Evolutionary conservation across 92 coral and sea anemone genomes (phyloP).

Genomic region (Parazoanthus darwini): DNA sequence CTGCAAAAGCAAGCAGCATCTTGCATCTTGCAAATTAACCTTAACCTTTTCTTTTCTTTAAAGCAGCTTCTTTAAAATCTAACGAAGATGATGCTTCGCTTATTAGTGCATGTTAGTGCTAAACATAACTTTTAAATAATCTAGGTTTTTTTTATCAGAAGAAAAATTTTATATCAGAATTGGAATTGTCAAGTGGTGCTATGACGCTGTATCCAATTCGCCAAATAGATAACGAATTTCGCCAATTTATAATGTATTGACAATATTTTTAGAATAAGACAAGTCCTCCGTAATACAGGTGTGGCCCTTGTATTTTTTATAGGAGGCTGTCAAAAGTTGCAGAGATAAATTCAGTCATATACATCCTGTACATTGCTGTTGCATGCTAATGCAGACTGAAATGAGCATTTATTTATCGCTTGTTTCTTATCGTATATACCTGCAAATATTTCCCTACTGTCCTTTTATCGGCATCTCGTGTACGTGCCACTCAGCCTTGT

Average conservation of each 20-base stretch:
- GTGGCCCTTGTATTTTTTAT: not conserved
- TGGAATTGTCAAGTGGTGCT: not conserved
- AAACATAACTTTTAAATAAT: not conserved
- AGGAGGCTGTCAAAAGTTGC: not conserved
- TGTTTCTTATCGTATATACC: not conserved
- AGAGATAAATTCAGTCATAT: not conserved
- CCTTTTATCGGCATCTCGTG: not conserved
- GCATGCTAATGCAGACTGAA: not conserved
- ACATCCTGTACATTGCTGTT: not conserved
- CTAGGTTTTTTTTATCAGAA: not conserved
- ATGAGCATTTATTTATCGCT: not conserved
- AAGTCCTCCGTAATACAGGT: not conserved
- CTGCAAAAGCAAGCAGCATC: no score
- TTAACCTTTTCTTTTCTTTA: no score
- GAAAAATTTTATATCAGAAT: not conserved
- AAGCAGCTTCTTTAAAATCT: no score
- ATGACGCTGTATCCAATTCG: not conserved
- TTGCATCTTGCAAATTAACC: no score
- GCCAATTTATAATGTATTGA: conserved; percentile 12
- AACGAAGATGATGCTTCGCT: not conserved
- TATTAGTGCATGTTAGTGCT: not conserved
- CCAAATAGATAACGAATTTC: not conserved
- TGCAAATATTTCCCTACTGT: not conserved
- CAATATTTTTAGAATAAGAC: not conserved
- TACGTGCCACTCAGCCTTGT: not conserved